These are phyloP conservation scores for Acanthis flammea DNA, from an alignment of 2,797 vertebrate species.

Conservation along the genomic window DNA sequence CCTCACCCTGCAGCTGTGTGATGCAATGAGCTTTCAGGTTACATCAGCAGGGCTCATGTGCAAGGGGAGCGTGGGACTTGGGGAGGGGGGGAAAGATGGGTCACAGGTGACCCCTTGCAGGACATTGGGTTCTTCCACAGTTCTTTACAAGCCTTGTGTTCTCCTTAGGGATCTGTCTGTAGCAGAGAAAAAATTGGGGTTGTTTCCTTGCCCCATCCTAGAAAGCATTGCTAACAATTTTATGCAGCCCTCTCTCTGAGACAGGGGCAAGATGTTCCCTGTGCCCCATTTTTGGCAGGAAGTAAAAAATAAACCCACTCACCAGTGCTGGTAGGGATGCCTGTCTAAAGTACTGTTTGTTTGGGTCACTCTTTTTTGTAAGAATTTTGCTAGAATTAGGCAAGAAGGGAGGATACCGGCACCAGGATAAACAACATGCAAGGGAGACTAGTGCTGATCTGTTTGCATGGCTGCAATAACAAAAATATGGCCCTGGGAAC, in stretches of 20 bases:
- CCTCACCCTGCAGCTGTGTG: neutral
- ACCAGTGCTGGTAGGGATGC: neutral
- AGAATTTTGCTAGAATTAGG: neutral
- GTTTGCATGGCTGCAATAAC: neutral
- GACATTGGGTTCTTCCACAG: neutral
- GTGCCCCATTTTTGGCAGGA: neutral
- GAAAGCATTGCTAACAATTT: neutral
- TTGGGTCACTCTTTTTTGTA: neutral
- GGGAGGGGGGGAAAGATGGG: neutral
- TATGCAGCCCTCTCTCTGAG: neutral
- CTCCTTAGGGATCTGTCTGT: neutral
- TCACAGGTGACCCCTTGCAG: neutral
- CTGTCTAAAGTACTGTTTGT: neutral
- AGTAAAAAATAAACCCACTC: neutral
- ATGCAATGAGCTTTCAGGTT: constrained; percentile 23
- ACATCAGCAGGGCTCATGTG: neutral
- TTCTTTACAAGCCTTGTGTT: neutral
- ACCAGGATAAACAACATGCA: neutral
- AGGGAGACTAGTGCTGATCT: neutral
- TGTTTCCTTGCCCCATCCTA: neutral
- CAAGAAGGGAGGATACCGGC: neutral
- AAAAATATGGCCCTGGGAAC: neutral
- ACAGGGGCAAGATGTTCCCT: neutral
- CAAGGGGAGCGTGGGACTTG: fast-evolving
- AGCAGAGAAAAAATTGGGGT: neutral